phyloP scores from a whole-genome alignment of 2,888 invertebrate genomes.

The Tineola bisselliella region DNA sequence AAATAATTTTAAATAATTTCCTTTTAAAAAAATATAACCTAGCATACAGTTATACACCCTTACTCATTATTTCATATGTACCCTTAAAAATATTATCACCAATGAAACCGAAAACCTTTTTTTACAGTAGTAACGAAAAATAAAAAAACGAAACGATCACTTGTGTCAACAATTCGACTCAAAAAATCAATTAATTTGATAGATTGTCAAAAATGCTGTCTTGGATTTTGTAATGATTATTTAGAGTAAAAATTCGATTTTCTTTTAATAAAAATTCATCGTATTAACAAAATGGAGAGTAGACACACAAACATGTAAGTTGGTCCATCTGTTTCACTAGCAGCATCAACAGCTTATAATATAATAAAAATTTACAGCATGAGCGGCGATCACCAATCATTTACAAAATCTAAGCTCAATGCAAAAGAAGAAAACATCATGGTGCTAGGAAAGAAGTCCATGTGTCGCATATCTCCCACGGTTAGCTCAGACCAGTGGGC shows the following conservation, averaged over 20 bases:
- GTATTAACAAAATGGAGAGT: background rate
- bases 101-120: too few species aligned
- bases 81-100: too few species aligned
- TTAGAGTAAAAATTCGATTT: background rate
- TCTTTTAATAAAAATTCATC: background rate
- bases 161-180: too few species aligned
- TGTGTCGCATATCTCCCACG: conserved; percentile 22
- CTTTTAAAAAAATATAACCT: too few species aligned
- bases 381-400: conserved; percentile 57
- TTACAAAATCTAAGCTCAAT: conserved; percentile 50
- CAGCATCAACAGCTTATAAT: too few species aligned
- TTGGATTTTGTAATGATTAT: background rate
- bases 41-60: too few species aligned
- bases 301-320: background rate
- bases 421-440: conserved; percentile 23
- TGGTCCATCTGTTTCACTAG: background rate
- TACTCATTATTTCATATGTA: too few species aligned
- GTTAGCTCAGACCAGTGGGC: background rate
- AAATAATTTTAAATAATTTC: too few species aligned
- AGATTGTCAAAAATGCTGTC: background rate
- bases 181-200: background rate
- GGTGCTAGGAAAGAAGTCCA: background rate
- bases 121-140: too few species aligned
- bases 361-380: conserved; percentile 30
- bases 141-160: too few species aligned